Evolutionary conservation across 2,888 invertebrate genomes (phyloP).

Genomic region (Trypoxylon attenuatum): DNA sequence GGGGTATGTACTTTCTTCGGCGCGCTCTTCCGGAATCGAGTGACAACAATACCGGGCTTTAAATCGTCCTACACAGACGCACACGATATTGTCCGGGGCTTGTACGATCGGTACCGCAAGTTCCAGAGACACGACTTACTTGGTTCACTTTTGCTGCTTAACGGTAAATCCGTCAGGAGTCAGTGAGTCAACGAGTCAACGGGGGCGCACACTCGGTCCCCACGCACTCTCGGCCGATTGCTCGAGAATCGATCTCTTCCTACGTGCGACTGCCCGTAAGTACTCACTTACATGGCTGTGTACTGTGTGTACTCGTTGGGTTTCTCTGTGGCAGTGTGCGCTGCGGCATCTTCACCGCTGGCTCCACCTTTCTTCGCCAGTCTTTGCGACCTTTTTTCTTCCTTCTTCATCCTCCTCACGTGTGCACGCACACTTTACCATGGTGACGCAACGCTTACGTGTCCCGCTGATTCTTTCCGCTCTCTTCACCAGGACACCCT

Average conservation of each 20-base stretch:
- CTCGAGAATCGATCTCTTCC: conserved; percentile 53
- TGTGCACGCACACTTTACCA: conserved; percentile 7
- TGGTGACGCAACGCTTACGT: conserved; percentile 50
- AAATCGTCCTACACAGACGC: conserved; percentile 43
- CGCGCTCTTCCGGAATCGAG: conserved; percentile 8
- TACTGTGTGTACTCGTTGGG: not conserved
- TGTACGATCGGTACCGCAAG: conserved; percentile 66
- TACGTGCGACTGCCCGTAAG: conserved; percentile 10
- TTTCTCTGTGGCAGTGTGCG: conserved; percentile 11
- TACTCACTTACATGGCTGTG: not conserved
- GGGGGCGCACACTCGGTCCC: conserved; percentile 48
- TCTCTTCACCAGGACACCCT: conserved; percentile 5
- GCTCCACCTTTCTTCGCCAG: conserved; percentile 4
- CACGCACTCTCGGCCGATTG: conserved; percentile 51
- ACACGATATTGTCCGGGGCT: conserved; percentile 21
- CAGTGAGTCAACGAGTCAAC: conserved; percentile 70
- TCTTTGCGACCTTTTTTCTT: not conserved
- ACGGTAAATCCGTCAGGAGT: conserved; percentile 71
- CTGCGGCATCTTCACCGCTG: conserved; percentile 19
- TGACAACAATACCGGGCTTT: conserved; percentile 38
- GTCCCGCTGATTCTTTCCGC: conserved; percentile 25
- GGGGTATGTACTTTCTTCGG: conserved; percentile 46
- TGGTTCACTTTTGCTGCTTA: conserved; percentile 71
- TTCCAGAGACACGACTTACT: conserved; percentile 70
- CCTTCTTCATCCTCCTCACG: not conserved